Base-by-base conservation (phyloP, 2,113 vertebrate species). In the Chinchilla lanigera region DNA sequence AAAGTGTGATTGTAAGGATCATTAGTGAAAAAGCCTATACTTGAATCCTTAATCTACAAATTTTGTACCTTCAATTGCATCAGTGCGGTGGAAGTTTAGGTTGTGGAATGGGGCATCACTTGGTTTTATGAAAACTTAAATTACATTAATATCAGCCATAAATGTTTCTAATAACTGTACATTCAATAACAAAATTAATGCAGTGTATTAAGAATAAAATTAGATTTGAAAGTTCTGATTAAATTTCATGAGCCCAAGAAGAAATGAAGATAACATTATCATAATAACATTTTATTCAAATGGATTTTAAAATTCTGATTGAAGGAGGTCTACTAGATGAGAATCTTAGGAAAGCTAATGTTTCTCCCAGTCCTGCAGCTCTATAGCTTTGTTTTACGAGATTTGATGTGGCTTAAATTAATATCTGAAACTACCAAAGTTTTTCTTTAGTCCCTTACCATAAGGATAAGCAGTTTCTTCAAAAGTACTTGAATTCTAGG, bases 201-300 rank as follows among this genome's bases (percentile, higher is more conserved):
- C 33, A 83, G 65, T 89, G 24, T 97, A 84, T 89, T 94, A 95
- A 95, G 92, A 95, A 94, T 96, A 94, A 97, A 96, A 98, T 92
- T 96, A 87, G 38, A 54, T 88, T 95, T 95, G 95, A 97, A 95
- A 94, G 35, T 93, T 94, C 87, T 97, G 92, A 96, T 97, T 97
- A 95, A 97, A 97, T 96, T 98, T 95, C 67, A 96, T 92, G 75
- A 97, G 95, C 92, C 44, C 20, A 93, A 69, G 85, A 96, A 95
- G 30, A 91, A 84, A 90, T 54, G 87, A 84, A 95, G 96, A 94
- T 96, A 94, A 87, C 56, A 94, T 98, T 95, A 97, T 94, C 65
- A 94, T 95, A 95, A 96, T 7, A 41, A 93, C 81, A 85, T 89
- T 47, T 91, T 96, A 89, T 78, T 95, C 93, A 89, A 95, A 14